Evolutionary conservation across 2,797 vertebrate genomes (phyloP), one percentile per base, ranked within the genome.

Genomic region (Siniperca undulata): DNA sequence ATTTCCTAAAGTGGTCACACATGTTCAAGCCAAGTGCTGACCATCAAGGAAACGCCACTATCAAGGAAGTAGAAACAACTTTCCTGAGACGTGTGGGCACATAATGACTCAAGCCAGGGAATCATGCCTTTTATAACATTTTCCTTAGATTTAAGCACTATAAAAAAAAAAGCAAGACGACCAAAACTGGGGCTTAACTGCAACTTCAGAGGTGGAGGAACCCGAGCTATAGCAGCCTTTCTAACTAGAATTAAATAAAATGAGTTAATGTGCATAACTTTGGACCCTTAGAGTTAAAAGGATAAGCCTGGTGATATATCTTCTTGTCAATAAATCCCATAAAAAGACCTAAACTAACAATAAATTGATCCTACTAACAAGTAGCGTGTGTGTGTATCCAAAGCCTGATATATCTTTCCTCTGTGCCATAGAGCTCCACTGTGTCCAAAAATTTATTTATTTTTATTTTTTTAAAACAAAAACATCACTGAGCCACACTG

Each of bases 71-170:
- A 77, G 42, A 55, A 81, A 69, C 55, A 64, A 74, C 60, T 86
- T 89, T 83, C 83, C 86, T 83, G 76, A 82, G 61, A 85, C 44
- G 0, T 2, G 52, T 68, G 22, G 3, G 75, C 78, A 80, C 50
- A 77, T 74, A 7, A 59, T 42, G 61, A 75, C 55, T 83, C 11
- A 38, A 27, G 55, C 4, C 72, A 75, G 65, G 81, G 19, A 85
- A 50, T 24, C 0, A 12, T 19, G 80, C 68, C 78, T 78, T 38
- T 59, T 56, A 80, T 30, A 69, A 24, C 46, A 82, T 84, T 84
- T 87, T 84, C 69, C 79, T 76, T 70, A 59, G 27, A 81, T 68
- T 40, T 3, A 46, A 62, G 36, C 16, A 36, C 20, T 52, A 72
- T 72, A 81, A 58, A 81, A 67, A 81, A 67, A 30, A 30, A 61